Evolutionary conservation across 2,888 invertebrate genomes (phyloP).

Genomic region (Timandra comae): DNA sequence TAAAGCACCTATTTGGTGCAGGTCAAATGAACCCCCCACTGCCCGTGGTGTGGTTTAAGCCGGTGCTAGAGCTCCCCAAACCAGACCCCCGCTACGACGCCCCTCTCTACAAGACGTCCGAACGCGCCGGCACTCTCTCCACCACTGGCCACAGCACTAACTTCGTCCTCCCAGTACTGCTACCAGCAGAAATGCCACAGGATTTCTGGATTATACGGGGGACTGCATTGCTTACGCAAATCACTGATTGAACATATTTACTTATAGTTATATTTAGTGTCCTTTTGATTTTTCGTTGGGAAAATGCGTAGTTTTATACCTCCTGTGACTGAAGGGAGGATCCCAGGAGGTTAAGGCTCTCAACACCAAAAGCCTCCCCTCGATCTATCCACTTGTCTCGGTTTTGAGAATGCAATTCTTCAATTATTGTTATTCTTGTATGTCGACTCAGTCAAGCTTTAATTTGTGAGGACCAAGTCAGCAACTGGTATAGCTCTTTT

Average conservation of each 20-base stretch:
- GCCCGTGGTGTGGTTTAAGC: slow-evolving; percentile 81
- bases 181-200: slow-evolving; percentile 80
- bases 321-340: neutral
- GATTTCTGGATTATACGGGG: slow-evolving; percentile 93
- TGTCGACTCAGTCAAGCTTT: no score
- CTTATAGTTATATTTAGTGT: neutral
- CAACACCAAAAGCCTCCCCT: no score
- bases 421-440: no score
- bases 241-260: neutral
- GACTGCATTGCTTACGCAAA: slow-evolving; percentile 87
- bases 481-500: no score
- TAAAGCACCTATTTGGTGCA: slow-evolving; percentile 30
- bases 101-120: slow-evolving; percentile 92
- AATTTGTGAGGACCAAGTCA: no score
- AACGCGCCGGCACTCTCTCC: slow-evolving; percentile 89
- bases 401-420: no score
- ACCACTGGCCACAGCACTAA: slow-evolving; percentile 97
- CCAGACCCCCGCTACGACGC: slow-evolving; percentile 81
- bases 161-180: slow-evolving; percentile 87
- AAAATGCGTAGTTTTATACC: neutral
- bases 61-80: slow-evolving; percentile 78
- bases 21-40: slow-evolving; percentile 86
- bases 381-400: no score
- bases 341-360: no score
- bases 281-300: neutral